phyloP scores from a whole-genome alignment of 2,888 invertebrate genomes.

The Synanthedon andrenaeformis region DNA sequence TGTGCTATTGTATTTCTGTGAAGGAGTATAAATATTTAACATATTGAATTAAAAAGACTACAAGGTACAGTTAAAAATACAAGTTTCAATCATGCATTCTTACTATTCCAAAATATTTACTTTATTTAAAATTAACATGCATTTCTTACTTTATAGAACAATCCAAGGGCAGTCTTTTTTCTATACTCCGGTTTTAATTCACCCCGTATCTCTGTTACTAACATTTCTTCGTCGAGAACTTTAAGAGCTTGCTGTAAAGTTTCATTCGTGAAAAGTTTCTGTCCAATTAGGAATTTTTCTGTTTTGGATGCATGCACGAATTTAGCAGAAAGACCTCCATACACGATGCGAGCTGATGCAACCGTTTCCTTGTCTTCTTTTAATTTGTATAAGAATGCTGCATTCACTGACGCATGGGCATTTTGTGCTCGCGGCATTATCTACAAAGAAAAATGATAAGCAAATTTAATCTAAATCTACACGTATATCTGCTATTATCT shows the following conservation, averaged over 20 bases:
- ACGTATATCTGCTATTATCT: no score
- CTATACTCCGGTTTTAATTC: constrained; percentile 73
- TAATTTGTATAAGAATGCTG: constrained; percentile 76
- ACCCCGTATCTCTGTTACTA: constrained; percentile 67
- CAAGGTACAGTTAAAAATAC: no score
- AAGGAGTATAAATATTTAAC: no score
- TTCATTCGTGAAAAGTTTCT: constrained; percentile 51
- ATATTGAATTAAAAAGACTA: no score
- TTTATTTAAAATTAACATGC: no score
- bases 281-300: constrained; percentile 52
- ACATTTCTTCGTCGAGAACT: constrained; percentile 68
- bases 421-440: constrained; percentile 80
- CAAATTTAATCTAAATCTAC: neutral
- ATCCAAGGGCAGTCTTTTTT: constrained; percentile 68
- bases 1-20: no score
- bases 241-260: constrained; percentile 64
- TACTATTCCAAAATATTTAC: no score
- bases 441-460: constrained; percentile 39
- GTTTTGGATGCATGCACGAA: constrained; percentile 72
- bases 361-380: constrained; percentile 38
- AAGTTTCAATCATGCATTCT: no score
- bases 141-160: constrained; percentile 74
- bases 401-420: constrained; percentile 81
- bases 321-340: constrained; percentile 65
- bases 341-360: constrained; percentile 69